Percentiles rank a stretch among this genome's conserved stretches.
Conservation (phyloP, 2,888 invertebrate genomes). For the Callyntrura guangdongensis region DNA sequence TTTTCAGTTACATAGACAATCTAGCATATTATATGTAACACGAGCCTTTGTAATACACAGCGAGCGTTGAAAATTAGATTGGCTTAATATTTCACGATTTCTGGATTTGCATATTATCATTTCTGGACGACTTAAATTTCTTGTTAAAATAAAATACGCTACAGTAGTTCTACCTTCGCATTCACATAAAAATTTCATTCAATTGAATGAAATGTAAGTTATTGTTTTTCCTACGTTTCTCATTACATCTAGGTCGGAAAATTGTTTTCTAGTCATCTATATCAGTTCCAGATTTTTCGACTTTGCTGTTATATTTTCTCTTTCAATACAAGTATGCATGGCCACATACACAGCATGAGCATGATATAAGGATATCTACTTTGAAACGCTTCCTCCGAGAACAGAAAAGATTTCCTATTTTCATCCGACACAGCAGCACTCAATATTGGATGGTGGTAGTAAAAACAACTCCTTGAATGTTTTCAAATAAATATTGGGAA, state of each 20-base stretch:
- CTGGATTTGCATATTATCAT: not conserved
- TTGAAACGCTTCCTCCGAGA: too few relatives aligned
- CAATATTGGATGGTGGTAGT: too few relatives aligned
- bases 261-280: not conserved
- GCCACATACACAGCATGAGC: too few relatives aligned
- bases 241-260: not conserved
- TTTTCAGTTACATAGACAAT: not conserved
- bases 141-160: not conserved
- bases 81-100: conserved; percentile 7
- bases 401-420: too few relatives aligned
- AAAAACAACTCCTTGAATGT: too few relatives aligned
- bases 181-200: too few relatives aligned
- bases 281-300: not conserved
- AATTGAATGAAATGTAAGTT: not conserved
- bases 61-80: not conserved
- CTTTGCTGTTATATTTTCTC: too few relatives aligned
- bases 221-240: not conserved
- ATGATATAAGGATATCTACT: too few relatives aligned
- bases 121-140: not conserved
- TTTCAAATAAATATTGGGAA: too few relatives aligned
- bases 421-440: too few relatives aligned
- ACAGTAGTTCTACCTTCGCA: not conserved
- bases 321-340: too few relatives aligned
- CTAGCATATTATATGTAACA: not conserved
- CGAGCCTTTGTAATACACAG: not conserved